Evolutionary conservation across 2,113 vertebrate genomes (phyloP).

Genomic region (Calyptomena viridis): DNA sequence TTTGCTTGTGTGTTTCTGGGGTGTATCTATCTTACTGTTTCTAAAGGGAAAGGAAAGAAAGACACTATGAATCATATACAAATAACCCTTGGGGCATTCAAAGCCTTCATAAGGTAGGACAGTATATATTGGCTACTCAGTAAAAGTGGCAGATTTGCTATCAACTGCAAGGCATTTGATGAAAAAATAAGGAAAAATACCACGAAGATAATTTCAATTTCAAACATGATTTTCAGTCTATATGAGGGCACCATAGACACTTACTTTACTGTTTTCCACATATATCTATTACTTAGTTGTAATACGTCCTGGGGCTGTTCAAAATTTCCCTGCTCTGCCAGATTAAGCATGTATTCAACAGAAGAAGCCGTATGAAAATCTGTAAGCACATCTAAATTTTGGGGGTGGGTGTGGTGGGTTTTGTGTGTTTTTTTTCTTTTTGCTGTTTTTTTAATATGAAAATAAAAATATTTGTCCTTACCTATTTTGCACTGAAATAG

Average conservation of each 20-base stretch:
- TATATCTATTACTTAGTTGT: not conserved
- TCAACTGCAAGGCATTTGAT: not conserved
- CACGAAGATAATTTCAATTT: not conserved
- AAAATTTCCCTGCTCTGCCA: not conserved
- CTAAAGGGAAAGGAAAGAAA: not conserved
- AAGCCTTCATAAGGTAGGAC: not conserved
- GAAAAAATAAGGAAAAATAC: fast-evolving
- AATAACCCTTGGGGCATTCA: not conserved
- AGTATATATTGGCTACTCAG: not conserved
- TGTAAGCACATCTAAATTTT: not conserved
- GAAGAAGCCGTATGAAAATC: not conserved
- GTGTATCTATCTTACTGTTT: not conserved
- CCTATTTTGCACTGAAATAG: not conserved
- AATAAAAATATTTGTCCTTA: not conserved
- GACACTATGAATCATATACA: not conserved
- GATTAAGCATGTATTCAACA: not conserved
- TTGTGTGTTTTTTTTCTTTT: not conserved
- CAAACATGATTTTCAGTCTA: not conserved
- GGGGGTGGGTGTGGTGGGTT: fast-evolving
- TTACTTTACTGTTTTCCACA: not conserved
- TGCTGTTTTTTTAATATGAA: not conserved
- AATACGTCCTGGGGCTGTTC: not conserved
- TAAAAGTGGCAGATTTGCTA: not conserved
- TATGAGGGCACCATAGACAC: not conserved
- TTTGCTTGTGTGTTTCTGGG: not conserved